Evolutionary conservation across 2,888 invertebrate species (phyloP).

Genomic region (Cantharis nigra): DNA sequence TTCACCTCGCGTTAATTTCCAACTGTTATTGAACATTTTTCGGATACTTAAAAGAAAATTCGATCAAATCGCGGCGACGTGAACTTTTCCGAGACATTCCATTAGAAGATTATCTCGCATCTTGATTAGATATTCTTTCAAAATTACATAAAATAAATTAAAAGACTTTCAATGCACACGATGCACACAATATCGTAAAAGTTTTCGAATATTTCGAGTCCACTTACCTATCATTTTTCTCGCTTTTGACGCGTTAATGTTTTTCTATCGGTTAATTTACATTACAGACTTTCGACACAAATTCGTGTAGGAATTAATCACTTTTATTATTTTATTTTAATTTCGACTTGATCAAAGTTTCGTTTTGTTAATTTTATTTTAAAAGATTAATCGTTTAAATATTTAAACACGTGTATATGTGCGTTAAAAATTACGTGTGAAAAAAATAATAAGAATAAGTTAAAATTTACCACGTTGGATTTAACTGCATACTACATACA

Average conservation of each 20-base stretch:
- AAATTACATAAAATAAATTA: not conserved
- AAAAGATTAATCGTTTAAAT: not conserved
- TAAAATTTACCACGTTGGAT: conserved; percentile 53
- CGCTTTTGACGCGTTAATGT: not conserved
- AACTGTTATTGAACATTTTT: not conserved
- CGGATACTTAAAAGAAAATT: not conserved
- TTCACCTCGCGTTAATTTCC: not conserved
- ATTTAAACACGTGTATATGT: not conserved
- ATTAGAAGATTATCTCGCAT: not conserved
- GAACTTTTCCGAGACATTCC: not conserved
- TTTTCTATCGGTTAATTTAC: not conserved
- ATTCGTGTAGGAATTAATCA: not conserved
- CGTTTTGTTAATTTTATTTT: not conserved
- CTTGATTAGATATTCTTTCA: not conserved
- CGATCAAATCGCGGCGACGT: not conserved
- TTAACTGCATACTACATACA: conserved; percentile 53
- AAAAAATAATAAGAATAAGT: conserved; percentile 50
- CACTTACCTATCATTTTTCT: not conserved
- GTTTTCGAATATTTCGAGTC: not conserved
- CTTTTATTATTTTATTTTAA: not conserved
- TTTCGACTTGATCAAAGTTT: not conserved
- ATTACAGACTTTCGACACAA: not conserved
- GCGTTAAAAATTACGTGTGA: conserved; percentile 48
- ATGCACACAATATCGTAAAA: not conserved
- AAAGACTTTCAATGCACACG: not conserved